Evolutionary conservation across 1,140 invertebrate species (phyloP).

Genomic region (Paralvinella palmiformis): DNA sequence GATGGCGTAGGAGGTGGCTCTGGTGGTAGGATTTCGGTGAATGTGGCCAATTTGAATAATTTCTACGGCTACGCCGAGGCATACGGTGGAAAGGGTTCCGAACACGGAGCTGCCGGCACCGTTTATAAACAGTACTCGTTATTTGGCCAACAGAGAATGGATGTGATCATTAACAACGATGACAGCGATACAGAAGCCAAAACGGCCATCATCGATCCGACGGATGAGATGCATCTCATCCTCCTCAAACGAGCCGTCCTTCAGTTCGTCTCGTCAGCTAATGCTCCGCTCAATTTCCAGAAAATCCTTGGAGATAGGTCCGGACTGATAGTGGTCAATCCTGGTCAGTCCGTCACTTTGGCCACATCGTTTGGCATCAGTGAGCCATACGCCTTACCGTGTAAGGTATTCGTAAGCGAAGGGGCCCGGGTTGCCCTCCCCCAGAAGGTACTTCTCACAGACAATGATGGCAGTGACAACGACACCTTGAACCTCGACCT

Average conservation of each 20-base stretch:
- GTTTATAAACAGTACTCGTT: constrained; percentile 26
- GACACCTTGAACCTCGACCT: constrained; percentile 26
- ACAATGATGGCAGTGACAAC: constrained; percentile 21
- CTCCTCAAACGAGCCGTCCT: constrained; percentile 23
- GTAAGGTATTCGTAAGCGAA: constrained; percentile 27
- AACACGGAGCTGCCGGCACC: constrained; percentile 30
- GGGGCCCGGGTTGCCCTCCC: constrained; percentile 24
- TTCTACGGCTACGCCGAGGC: constrained; percentile 24
- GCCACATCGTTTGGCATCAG: constrained; percentile 31
- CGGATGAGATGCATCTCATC: constrained; percentile 20
- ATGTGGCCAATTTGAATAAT: constrained; percentile 20
- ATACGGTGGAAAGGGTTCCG: constrained; percentile 25
- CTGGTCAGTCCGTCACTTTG: constrained; percentile 24
- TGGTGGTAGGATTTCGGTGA: constrained; percentile 29
- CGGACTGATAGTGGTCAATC: constrained; percentile 23
- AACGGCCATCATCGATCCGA: constrained; percentile 21
- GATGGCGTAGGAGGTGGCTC: constrained; percentile 25
- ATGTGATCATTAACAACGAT: constrained; percentile 26
- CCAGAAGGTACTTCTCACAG: constrained; percentile 28
- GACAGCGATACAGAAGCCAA: constrained; percentile 3
- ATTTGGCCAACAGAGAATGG: constrained; percentile 23
- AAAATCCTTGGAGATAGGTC: constrained; percentile 24
- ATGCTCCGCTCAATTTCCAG: neutral
- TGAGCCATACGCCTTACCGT: constrained; percentile 28
- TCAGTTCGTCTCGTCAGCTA: constrained; percentile 10